Evolutionary conservation across 2,888 invertebrate genomes (phyloP), one percentile per base, ranked within the genome.

Genomic region (Idaea biselata): DNA sequence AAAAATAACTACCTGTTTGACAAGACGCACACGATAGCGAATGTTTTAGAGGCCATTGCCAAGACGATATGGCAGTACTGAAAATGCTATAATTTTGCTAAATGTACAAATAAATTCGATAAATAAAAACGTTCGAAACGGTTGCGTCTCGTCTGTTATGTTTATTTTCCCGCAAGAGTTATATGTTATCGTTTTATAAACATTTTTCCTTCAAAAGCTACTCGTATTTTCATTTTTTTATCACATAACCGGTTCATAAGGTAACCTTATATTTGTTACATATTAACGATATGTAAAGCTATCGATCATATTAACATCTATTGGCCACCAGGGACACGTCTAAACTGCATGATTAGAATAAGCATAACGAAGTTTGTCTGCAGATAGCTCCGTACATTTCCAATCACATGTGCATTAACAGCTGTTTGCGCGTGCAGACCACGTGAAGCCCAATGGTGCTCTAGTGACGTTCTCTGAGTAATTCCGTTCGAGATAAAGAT

Each of bases 1-100:
- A 90, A 89, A 91, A 91, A 90, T 91, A 91, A 90, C 90, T 81
- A 86, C 90, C 84, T 86, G 89, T 87, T 85, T 80, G 81, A 82
- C 85, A 79, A 74, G 84, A 80, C 81, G 79, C 81, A 82, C 79
- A 81, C 75, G 81, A 76, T 74, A 75, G 75, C 78, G 75, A 75
- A 78, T 78, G 79, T 80, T 80, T 79, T 79, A 78, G 83, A 85
- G 86, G 88, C 83, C 86, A 85, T 80, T 87, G 82, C 77, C 82
- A 81, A 83, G 78, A 81, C 77, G 72, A 71, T 66, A 76, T 68
- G 68, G 69, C 71, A 73, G 61, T 66, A 68, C 55, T 58, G n/a
- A 58, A 53, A 33, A 32, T 18, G 56, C 33, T 16, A 32, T 44
- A 16, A 33, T 57, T 33, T 33, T 54, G 16, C 55, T 59, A 16